These are phyloP conservation scores for Darevskia nairensis DNA, from an alignment of 2,797 vertebrate genomes.

Conservation along the genomic window DNA sequence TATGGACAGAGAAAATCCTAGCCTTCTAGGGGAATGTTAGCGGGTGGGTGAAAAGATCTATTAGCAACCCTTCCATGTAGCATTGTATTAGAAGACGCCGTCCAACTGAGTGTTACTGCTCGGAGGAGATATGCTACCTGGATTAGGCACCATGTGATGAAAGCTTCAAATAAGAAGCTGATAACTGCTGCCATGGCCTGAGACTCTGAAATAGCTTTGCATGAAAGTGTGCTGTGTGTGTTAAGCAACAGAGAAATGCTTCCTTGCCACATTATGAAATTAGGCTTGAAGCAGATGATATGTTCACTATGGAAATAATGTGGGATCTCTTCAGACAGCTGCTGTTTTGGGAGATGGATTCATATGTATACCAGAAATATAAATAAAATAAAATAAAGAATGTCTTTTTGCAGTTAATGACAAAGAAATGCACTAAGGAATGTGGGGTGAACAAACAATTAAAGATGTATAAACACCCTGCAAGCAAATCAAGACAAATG, in stretches of 20 bases:
- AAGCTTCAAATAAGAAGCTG: not conserved
- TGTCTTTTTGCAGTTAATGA: too few relatives aligned
- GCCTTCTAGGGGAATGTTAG: not conserved
- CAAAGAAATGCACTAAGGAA: too few relatives aligned
- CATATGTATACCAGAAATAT: too few relatives aligned
- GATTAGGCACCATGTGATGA: not conserved
- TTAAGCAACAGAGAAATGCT: not conserved
- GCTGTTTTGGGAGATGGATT: too few relatives aligned
- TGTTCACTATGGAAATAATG: not conserved
- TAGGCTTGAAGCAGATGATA: not conserved
- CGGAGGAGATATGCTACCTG: not conserved
- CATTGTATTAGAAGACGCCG: not conserved
- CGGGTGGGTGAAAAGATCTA: not conserved
- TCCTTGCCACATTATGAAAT: not conserved
- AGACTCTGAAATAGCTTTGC: not conserved
- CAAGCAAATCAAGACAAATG: too few relatives aligned
- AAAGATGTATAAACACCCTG: too few relatives aligned
- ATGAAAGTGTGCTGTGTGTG: not conserved
- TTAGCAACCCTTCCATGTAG: not conserved
- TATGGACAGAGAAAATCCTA: not conserved
- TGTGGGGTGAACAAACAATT: too few relatives aligned
- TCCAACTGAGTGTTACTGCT: too few relatives aligned
- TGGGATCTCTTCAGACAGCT: too few relatives aligned
- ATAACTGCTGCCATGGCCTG: not conserved
- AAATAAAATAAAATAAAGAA: too few relatives aligned